Evolutionary conservation across 2,797 vertebrate species (phyloP).

Genomic region (Scolopax bukidnonensis): DNA sequence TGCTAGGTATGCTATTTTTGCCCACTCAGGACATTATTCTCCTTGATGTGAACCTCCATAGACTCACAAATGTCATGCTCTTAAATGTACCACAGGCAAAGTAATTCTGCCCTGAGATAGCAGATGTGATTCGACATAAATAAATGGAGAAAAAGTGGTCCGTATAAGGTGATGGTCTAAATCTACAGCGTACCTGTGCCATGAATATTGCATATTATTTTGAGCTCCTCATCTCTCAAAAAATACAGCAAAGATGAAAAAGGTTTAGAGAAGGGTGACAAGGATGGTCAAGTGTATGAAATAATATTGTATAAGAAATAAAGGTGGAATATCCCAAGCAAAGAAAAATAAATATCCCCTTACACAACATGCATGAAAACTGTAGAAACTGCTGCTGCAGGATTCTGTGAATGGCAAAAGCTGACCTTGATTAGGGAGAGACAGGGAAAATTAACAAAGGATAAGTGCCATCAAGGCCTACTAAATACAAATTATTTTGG

Average conservation of each 20-base stretch:
- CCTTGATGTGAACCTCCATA: background rate
- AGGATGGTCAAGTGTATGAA: background rate
- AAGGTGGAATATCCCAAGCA: background rate
- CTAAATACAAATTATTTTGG: background rate
- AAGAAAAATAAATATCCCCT: background rate
- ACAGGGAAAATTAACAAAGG: background rate
- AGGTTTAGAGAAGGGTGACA: background rate
- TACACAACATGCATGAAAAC: background rate
- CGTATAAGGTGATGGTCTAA: background rate
- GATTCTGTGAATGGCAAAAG: background rate
- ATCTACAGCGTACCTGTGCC: background rate
- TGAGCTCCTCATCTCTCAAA: background rate
- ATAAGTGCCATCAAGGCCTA: background rate
- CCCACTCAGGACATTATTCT: background rate
- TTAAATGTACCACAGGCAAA: background rate
- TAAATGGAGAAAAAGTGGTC: background rate
- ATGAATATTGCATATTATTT: background rate
- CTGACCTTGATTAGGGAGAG: background rate
- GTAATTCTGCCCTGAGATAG: background rate
- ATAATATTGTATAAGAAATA: background rate
- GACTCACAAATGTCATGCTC: background rate
- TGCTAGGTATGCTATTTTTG: background rate
- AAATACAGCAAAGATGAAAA: background rate
- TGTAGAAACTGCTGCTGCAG: background rate
- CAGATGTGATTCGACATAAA: background rate